Base-by-base conservation (phyloP, 2,797 vertebrate genomes). In the Catostomus latipinnis region DNA sequence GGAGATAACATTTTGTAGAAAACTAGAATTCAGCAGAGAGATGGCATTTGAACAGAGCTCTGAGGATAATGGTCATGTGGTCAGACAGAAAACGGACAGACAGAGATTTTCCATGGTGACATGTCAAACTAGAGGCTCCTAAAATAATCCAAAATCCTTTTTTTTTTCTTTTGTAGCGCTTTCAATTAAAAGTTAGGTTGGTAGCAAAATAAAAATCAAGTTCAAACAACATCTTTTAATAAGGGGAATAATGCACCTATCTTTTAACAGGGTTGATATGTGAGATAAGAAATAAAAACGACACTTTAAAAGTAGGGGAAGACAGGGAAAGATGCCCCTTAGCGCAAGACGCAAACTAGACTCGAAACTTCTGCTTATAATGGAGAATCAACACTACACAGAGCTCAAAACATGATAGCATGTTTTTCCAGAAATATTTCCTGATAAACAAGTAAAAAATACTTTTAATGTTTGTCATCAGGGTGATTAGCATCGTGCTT, bases 1-100 rank as follows among this genome's bases (percentile, higher is more conserved):
- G 77, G 69, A 72, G 69, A 79, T 79, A 72, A 79, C 69, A 79
- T 79, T 79, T 79, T 48, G 69, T 65, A 49, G 68, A 57, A 71
- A 79, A 65, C 14, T 57, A 66, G 52, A 72, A 46, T 34, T 10
- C 57, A 22, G 69, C 16, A 13, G 58, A 1, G 43, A 72, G 60
- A 66, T 79, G 77, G 77, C 69, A 79, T 79, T 79, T 79, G 14
- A 79, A 52, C 69, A 7, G 68, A 62, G 76, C 60, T 71, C 75
- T 46, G 76, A 65, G 58, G 71, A 72, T 71, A 71, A 71, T 16
- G 43, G 68, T 71, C 76, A 79, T 50, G 76, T 79, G 76, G 68
- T 65, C 68, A 65, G 60, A 58, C 53, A 78, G 57, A n/a, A 78
- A 71, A 78, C 62, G 50, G 57, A 78, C 48, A 68, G 76, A 78